Conservation (phyloP, 2,888 invertebrate genomes). For the Chrysotoxum bicinctum region DNA sequence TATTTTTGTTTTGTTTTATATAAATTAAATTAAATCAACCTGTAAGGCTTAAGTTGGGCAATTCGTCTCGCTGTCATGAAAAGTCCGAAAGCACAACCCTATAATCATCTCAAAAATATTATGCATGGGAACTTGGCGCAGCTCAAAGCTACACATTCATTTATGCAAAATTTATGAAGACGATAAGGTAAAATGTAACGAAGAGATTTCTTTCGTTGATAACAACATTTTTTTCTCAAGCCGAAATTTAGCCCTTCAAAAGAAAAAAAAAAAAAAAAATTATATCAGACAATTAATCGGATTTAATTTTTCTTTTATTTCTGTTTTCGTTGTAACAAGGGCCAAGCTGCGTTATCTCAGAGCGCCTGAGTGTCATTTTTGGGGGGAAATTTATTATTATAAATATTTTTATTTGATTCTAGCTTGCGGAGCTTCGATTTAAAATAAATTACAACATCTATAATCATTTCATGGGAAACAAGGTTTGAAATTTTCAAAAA, state of each 20-base stretch:
- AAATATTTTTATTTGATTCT: too few relatives aligned
- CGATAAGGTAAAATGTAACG: constrained; percentile 71
- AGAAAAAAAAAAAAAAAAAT: background rate
- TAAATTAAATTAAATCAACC: constrained; percentile 69
- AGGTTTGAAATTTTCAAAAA: too few relatives aligned
- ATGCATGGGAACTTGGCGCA: background rate
- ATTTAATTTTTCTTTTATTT: constrained; percentile 47
- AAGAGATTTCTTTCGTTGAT: constrained; percentile 52
- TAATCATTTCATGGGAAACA: too few relatives aligned
- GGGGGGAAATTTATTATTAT: background rate
- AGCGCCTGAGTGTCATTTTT: background rate
- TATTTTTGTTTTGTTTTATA: constrained; percentile 43
- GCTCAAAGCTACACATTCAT: constrained; percentile 11
- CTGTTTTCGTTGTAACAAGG: constrained; percentile 14
- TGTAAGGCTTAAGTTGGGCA: constrained; percentile 59
- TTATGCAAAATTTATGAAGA: constrained; percentile 62
- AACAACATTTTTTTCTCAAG: background rate
- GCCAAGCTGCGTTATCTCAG: background rate
- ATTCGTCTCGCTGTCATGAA: constrained; percentile 54
- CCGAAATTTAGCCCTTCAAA: constrained; percentile 25
- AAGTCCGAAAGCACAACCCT: background rate
- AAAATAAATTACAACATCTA: too few relatives aligned
- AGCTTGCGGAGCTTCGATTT: too few relatives aligned
- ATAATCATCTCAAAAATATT: background rate
- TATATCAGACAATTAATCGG: constrained; percentile 51